Base-by-base conservation (phyloP, 2,797 vertebrate species). In the Mus spretus region DNA sequence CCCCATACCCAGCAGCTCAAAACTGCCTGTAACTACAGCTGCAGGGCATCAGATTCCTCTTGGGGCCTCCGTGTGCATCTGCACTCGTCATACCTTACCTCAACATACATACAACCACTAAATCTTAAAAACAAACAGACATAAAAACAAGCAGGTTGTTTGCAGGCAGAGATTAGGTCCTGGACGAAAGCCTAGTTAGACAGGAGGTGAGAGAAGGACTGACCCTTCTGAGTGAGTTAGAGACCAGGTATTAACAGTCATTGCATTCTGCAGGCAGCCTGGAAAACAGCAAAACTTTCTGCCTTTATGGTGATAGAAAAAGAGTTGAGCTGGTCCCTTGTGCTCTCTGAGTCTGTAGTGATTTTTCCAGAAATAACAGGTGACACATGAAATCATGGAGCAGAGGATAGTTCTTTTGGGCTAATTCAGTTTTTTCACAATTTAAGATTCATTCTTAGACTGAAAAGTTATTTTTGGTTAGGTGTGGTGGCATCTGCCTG, bases 381-480 rank as follows among this genome's bases (percentile, higher is more conserved):
- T 93, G 53, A 5, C 75, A 57, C 72, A 74, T 81, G 61, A 95
- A 61, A 40, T 79, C 4, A 3, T 65, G 84, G 53, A 95, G n/a
- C 79, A 85, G 72, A 93, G 67, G 50, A 67, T 63, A 94, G 19
- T 72, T 89, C 7, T 63, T 65, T 61, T 55, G n/a, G 44, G 44
- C 57, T 85, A 15, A 8, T 83, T 96, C 83, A 44, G 17, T 50
- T 80, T 84, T 84, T 94, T 47, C 40, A 78, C 34, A 97, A 85
- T 79, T 72, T 37, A 96, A 95, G 53, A 75, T 22, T 40, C 22
- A 87, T 34, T 92, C 96, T 95, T 95, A 86, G 80, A 96, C 88
- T 93, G 31, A 92, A 61, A 97, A 85, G 74, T 57, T 81, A 26
- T 40, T 93, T 85, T 81, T 83, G 50, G 50, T 57, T 78, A 70